Conservation (phyloP, 2,888 invertebrate species). For the Scaptomyza reducta region DNA sequence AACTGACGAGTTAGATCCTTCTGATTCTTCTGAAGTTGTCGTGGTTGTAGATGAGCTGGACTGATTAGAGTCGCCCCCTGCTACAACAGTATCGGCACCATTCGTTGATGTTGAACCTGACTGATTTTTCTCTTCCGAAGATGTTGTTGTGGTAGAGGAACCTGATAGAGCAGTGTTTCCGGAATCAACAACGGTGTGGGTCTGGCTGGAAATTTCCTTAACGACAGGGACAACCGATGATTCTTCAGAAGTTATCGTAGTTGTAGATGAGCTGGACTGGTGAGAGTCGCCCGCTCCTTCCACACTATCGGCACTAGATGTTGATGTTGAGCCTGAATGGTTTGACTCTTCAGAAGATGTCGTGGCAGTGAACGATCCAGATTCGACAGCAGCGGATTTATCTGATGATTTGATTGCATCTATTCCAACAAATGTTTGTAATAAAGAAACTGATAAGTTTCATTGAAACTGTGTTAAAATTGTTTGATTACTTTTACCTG, state of each 20-base stretch:
- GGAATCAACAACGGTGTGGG: slow-evolving; percentile 1
- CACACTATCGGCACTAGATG: neutral
- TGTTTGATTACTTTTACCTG: slow-evolving; percentile 1
- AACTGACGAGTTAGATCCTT: too few relatives aligned
- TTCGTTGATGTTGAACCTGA: too few relatives aligned
- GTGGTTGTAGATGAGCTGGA: too few relatives aligned
- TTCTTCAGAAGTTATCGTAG: neutral
- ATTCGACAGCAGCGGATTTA: neutral
- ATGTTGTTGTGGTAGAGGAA: slow-evolving; percentile 2
- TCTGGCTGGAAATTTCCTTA: neutral
- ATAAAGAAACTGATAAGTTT: neutral
- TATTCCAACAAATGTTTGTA: neutral
- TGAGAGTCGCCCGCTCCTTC: neutral
- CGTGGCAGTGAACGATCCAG: neutral
- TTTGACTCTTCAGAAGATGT: neutral
- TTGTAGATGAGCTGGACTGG: slow-evolving; percentile 8
- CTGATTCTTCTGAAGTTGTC: too few relatives aligned
- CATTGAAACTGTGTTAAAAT: neutral
- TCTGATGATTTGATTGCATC: neutral
- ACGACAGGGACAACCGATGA: neutral
- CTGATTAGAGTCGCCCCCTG: too few relatives aligned
- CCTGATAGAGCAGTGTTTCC: slow-evolving; percentile 8
- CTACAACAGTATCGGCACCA: too few relatives aligned
- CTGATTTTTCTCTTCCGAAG: too few relatives aligned
- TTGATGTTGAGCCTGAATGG: neutral